A percentile compares a stretch with the other conserved stretches of the same genome.
Evolutionary conservation across 2,888 invertebrate species (phyloP).

Genomic region (Plemyria rubiginata): DNA sequence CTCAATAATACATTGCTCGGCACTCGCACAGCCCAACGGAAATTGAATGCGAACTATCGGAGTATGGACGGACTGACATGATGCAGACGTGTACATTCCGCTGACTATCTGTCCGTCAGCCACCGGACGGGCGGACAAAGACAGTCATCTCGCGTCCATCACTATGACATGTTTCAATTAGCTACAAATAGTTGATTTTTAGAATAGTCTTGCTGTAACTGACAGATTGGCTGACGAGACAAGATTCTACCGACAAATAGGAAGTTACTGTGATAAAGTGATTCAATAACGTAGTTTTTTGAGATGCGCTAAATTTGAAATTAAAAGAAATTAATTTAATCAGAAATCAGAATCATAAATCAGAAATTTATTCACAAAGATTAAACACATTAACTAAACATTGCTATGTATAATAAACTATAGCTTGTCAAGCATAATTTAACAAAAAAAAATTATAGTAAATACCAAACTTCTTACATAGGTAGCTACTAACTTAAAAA

Average conservation of each 20-base stretch:
- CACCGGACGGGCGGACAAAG: slow-evolving; percentile 54
- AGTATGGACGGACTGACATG: slow-evolving; percentile 50
- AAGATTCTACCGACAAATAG: background rate
- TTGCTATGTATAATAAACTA: too few species aligned
- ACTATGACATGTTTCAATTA: slow-evolving; percentile 64
- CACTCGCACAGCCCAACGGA: slow-evolving; percentile 61
- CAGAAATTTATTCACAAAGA: too few species aligned
- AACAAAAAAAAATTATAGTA: too few species aligned
- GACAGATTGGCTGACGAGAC: slow-evolving; percentile 5
- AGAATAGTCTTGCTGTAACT: slow-evolving; percentile 2
- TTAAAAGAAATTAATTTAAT: too few species aligned
- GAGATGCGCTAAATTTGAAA: too few species aligned
- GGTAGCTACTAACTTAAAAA: too few species aligned
- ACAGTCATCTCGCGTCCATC: slow-evolving; percentile 64
- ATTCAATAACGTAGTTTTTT: too few species aligned
- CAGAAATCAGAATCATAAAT: too few species aligned
- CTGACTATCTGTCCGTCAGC: slow-evolving; percentile 64
- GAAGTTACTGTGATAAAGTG: too few species aligned
- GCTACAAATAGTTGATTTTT: slow-evolving; percentile 37
- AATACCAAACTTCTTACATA: too few species aligned
- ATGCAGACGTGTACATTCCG: slow-evolving; percentile 49
- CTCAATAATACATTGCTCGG: slow-evolving; percentile 57
- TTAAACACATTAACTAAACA: too few species aligned
- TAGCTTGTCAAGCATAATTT: too few species aligned
- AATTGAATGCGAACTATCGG: slow-evolving; percentile 72